A percentile compares a stretch with the other conserved stretches of the same genome.
phyloP scores from a whole-genome alignment of 2,888 invertebrate genomes.

The Harpagoxenus sublaevis region DNA sequence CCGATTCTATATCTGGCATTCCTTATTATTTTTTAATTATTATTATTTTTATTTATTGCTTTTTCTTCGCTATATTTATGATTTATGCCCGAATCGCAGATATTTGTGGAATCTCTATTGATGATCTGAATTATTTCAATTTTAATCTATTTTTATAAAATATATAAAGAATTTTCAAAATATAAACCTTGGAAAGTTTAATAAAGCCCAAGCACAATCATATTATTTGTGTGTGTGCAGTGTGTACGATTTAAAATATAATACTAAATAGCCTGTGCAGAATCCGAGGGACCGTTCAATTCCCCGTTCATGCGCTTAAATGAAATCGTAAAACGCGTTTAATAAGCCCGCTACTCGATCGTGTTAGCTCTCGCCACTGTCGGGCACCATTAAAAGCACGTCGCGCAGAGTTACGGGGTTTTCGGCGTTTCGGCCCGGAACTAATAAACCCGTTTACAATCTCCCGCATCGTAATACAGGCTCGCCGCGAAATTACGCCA shows the following conservation, averaged over 20 bases:
- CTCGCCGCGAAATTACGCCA: conserved; percentile 66
- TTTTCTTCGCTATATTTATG: not conserved
- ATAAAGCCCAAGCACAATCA: not conserved
- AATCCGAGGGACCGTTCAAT: conserved; percentile 38
- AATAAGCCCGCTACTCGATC: conserved; percentile 47
- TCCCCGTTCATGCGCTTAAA: conserved; percentile 51
- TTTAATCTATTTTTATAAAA: not conserved
- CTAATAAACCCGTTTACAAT: conserved; percentile 70
- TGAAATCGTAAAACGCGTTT: conserved; percentile 59
- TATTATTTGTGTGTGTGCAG: not conserved
- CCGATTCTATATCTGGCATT: not conserved
- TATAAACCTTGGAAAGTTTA: not conserved
- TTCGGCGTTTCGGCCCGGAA: conserved; percentile 50
- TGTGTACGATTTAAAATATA: not conserved
- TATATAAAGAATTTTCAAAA: not conserved
- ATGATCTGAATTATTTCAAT: not conserved
- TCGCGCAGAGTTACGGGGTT: conserved; percentile 47
- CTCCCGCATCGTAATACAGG: conserved; percentile 24
- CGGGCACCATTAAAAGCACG: conserved; percentile 37
- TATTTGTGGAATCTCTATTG: not conserved
- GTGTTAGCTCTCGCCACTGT: conserved; percentile 20
- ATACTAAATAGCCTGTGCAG: conserved; percentile 6
- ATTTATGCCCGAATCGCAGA: not conserved
- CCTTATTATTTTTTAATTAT: conserved; percentile 9
- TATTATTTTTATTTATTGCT: not conserved